Conservation (phyloP, 1,140 invertebrate genomes). For the Anoplophora glabripennis region DNA sequence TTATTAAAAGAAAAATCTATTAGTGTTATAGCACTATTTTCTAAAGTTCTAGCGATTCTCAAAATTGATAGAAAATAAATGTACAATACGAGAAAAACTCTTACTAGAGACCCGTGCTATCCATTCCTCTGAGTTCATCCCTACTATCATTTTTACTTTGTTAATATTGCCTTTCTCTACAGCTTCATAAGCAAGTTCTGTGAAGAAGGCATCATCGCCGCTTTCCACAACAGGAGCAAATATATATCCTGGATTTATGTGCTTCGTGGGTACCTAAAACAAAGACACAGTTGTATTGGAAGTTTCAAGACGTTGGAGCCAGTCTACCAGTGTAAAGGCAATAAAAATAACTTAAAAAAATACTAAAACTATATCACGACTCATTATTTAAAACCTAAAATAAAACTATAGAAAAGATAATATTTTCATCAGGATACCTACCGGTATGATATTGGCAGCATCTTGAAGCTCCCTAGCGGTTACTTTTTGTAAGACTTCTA, state of each 20-base stretch:
- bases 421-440: neutral
- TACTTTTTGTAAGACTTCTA: too few relatives aligned
- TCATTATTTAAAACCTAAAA: neutral
- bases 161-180: constrained; percentile 10
- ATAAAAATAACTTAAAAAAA: neutral
- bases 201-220: constrained; percentile 19
- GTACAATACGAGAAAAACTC: too few relatives aligned
- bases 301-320: neutral
- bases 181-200: constrained; percentile 18
- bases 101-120: constrained; percentile 10
- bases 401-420: neutral
- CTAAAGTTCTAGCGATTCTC: too few relatives aligned
- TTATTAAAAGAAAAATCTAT: too few relatives aligned
- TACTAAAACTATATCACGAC: neutral
- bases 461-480: too few relatives aligned
- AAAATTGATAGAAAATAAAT: too few relatives aligned
- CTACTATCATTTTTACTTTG: constrained; percentile 22
- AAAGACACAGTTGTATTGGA: neutral
- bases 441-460: neutral
- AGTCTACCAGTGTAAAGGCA: neutral
- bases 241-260: constrained; percentile 1
- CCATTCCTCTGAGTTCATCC: constrained; percentile 28
- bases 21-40: too few relatives aligned
- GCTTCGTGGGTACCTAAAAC: neutral
- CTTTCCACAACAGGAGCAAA: constrained; percentile 24